Percentiles rank a stretch among this genome's conserved stretches.
phyloP scores from a whole-genome alignment of 1,140 invertebrate genomes.

The Diprion similis region DNA sequence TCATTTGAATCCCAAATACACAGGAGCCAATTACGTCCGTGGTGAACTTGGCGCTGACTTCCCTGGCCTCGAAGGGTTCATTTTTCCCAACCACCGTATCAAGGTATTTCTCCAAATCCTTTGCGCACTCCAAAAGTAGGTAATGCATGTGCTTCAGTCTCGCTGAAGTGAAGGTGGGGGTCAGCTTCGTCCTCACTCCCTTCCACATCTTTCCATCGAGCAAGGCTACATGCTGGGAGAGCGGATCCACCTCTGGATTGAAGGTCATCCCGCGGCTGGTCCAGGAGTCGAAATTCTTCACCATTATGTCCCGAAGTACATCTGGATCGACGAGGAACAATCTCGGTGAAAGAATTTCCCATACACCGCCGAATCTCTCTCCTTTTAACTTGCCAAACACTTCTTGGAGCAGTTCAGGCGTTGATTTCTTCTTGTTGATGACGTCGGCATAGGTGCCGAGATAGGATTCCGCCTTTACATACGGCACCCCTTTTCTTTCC shows the following conservation, averaged over 20 bases:
- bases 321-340: slow-evolving; percentile 61
- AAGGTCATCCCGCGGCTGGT: slow-evolving; percentile 63
- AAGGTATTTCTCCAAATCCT: slow-evolving; percentile 51
- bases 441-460: slow-evolving; percentile 14
- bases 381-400: slow-evolving; percentile 52
- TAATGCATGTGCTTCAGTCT: slow-evolving; percentile 63
- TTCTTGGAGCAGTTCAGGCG: slow-evolving; percentile 53
- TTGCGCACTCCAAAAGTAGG: slow-evolving; percentile 51
- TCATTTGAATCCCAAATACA: slow-evolving; percentile 69
- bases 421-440: slow-evolving; percentile 38
- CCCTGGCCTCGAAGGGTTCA: slow-evolving; percentile 59
- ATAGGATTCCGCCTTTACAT: slow-evolving; percentile 11
- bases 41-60: slow-evolving; percentile 65
- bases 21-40: slow-evolving; percentile 71
- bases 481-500: neutral
- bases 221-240: slow-evolving; percentile 62
- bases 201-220: slow-evolving; percentile 60
- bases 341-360: slow-evolving; percentile 55
- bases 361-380: slow-evolving; percentile 52
- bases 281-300: slow-evolving; percentile 68
- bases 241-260: slow-evolving; percentile 61
- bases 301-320: slow-evolving; percentile 64
- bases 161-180: slow-evolving; percentile 58
- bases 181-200: slow-evolving; percentile 54
- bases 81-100: slow-evolving; percentile 40